Conservation (phyloP, 2,888 invertebrate genomes). For the Heliconius charithonia region DNA sequence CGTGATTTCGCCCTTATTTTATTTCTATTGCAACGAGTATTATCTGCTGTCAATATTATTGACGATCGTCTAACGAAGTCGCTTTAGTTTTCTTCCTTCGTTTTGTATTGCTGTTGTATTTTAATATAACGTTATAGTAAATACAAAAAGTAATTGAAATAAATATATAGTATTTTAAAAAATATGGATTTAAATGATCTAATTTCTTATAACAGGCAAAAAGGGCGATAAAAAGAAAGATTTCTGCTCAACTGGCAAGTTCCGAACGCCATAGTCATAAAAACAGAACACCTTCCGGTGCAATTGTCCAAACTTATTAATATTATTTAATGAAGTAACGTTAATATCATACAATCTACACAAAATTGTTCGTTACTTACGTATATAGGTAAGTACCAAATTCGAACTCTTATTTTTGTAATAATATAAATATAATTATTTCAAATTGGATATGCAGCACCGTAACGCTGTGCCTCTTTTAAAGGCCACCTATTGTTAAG, state of each 20-base stretch:
- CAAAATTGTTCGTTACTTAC: no score
- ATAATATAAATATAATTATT: not conserved
- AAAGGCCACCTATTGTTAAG: no score
- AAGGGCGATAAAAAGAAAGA: no score
- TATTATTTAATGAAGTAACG: no score
- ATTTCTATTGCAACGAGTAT: slow-evolving; percentile 71
- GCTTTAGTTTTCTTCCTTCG: slow-evolving; percentile 57
- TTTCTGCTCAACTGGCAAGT: no score
- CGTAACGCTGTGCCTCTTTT: not conserved
- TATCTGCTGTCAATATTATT: slow-evolving; percentile 78
- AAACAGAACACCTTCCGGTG: no score
- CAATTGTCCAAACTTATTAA: no score
- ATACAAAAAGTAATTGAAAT: not conserved
- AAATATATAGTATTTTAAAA: not conserved
- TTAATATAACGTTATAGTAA: not conserved
- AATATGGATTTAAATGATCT: not conserved
- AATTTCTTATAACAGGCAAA: not conserved
- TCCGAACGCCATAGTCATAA: no score
- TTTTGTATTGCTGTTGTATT: not conserved
- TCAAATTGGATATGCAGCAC: not conserved
- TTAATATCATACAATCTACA: no score
- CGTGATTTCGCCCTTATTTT: slow-evolving; percentile 56
- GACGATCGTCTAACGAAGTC: slow-evolving; percentile 67
- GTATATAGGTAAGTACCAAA: no score
- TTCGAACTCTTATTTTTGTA: no score